Conservation (phyloP, 1,140 invertebrate species). For the Leguminivora glycinivorella region DNA sequence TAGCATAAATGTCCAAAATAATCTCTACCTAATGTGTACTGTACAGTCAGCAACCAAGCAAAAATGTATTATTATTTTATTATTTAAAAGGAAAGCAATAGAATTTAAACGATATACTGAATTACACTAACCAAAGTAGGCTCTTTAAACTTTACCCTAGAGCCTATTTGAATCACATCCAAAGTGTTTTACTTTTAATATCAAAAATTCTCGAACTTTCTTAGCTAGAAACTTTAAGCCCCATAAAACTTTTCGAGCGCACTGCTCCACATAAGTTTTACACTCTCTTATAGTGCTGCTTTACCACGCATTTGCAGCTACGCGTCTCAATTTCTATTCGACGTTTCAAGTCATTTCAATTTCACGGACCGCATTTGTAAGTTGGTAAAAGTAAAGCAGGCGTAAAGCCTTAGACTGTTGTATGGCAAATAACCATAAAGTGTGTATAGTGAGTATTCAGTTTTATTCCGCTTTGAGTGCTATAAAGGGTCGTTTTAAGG, state of each 20-base stretch:
- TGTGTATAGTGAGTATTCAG: slow-evolving; percentile 8
- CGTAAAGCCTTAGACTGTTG: slow-evolving; percentile 24
- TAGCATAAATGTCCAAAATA: too few relatives aligned
- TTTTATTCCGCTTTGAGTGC: slow-evolving; percentile 20
- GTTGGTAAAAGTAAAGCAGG: slow-evolving; percentile 6
- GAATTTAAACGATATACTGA: neutral
- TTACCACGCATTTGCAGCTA: neutral
- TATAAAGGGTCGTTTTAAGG: slow-evolving; percentile 19
- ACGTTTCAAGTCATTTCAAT: neutral
- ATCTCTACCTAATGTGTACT: too few relatives aligned
- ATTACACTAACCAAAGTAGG: neutral
- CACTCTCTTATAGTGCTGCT: slow-evolving; percentile 21
- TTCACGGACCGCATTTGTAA: neutral
- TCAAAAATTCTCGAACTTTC: slow-evolving; percentile 23
- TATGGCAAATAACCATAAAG: slow-evolving; percentile 27
- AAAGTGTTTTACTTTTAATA: slow-evolving; percentile 18
- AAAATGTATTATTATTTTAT: too few relatives aligned
- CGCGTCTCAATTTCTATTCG: neutral
- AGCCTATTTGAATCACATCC: slow-evolving; percentile 3
- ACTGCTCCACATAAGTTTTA: slow-evolving; percentile 28
- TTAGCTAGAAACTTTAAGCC: slow-evolving; percentile 17
- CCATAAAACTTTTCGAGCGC: slow-evolving; percentile 28
- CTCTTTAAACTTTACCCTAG: neutral
- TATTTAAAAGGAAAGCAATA: neutral
- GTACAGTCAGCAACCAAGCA: too few relatives aligned